phyloP scores from a whole-genome alignment of 2,113 vertebrate species.

The Chloebia gouldiae region DNA sequence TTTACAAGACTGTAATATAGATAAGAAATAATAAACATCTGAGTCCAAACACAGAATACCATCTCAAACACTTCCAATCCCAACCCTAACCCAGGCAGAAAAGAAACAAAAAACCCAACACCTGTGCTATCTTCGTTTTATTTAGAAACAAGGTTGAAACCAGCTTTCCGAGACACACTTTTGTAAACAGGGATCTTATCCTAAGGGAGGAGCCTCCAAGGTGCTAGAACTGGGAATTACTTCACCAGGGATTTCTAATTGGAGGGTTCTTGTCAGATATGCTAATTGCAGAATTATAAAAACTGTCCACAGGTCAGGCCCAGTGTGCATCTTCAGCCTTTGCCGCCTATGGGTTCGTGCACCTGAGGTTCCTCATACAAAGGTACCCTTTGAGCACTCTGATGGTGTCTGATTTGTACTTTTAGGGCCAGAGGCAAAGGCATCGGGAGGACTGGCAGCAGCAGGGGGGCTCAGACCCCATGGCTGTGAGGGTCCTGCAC shows the following conservation, averaged over 20 bases:
- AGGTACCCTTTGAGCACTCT: background rate
- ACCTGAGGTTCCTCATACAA: background rate
- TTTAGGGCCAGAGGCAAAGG: background rate
- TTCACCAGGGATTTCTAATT: background rate
- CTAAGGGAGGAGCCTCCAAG: too few relatives aligned
- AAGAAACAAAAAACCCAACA: background rate
- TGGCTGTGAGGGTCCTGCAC: accelerated
- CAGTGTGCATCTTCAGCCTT: background rate
- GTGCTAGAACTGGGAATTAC: background rate
- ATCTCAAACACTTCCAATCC: background rate
- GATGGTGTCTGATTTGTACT: too few relatives aligned
- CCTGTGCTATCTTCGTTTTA: too few relatives aligned
- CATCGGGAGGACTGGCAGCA: background rate
- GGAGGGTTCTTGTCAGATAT: background rate
- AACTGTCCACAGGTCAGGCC: accelerated
- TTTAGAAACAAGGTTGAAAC: background rate
- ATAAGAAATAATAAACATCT: background rate
- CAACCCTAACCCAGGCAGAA: background rate
- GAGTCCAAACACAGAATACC: background rate
- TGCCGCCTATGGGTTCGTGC: background rate
- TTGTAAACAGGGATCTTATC: background rate
- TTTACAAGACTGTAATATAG: background rate
- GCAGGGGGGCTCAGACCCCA: background rate
- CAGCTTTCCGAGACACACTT: background rate
- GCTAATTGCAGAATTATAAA: background rate